These are phyloP conservation scores for Drosophila suzukii DNA, from an alignment of 1,140 invertebrate genomes.

Conservation along the genomic window DNA sequence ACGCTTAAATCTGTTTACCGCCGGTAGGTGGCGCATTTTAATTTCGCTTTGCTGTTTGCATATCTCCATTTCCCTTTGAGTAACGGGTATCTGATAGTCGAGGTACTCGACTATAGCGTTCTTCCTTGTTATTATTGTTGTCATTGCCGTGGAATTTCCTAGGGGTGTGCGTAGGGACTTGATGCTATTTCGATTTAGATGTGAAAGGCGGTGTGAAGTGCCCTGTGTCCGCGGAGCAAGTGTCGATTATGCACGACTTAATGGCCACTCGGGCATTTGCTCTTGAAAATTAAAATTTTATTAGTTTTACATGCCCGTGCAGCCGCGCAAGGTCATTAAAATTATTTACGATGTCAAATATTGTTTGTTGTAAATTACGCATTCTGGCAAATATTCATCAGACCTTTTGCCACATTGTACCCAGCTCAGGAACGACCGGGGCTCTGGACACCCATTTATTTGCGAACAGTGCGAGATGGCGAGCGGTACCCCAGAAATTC, in stretches of 20 bases:
- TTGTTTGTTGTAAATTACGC: constrained; percentile 76
- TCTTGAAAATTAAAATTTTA: constrained; percentile 77
- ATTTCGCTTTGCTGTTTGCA: too few species aligned
- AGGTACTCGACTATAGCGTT: too few species aligned
- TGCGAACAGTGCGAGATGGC: constrained; percentile 33
- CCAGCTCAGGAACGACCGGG: background rate
- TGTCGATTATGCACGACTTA: constrained; percentile 73
- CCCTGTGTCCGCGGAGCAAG: constrained; percentile 41
- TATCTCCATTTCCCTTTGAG: too few species aligned
- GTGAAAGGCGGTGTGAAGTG: constrained; percentile 15
- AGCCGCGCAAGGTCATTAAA: constrained; percentile 54
- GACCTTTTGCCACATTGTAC: constrained; percentile 70
- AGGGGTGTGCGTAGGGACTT: constrained; percentile 40
- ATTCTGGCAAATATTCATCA: constrained; percentile 43
- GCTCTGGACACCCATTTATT: constrained; percentile 32
- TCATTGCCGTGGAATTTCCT: constrained; percentile 50
- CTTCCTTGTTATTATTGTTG: constrained; percentile 51
- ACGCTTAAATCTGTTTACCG: too few species aligned
- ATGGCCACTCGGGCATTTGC: constrained; percentile 19
- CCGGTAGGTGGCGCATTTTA: too few species aligned
- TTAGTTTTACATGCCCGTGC: constrained; percentile 70
- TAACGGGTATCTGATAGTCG: too few species aligned
- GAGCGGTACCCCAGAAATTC: constrained; percentile 48
- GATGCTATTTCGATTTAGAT: background rate
- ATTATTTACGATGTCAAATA: constrained; percentile 83